Evolutionary conservation across 2,797 vertebrate genomes (phyloP), one percentile per base, ranked within the genome.

Genomic region (Glossophaga mutica): DNA sequence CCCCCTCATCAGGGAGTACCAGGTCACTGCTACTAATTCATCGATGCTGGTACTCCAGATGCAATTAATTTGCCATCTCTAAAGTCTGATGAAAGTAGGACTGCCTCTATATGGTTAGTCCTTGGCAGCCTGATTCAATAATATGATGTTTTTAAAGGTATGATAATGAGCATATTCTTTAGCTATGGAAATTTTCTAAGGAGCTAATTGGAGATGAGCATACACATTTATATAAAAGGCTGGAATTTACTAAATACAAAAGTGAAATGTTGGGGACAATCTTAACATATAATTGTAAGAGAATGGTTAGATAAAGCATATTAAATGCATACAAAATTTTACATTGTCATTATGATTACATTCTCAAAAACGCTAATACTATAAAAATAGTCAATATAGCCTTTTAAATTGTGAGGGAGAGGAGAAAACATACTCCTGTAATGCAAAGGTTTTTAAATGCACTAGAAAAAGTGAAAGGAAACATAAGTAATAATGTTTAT

Each of bases 401-500:
- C 68, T 92, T 37, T 71, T 77, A 90, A 94, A 55, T 48, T 92
- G 37, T 52, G 24, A 92, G 32, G 37, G 9, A n/a, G 5, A 26
- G 92, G 11, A 44, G 8, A 59, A 78, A 78, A 73, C 1, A 68
- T 8, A 67, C 3, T 65, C 2, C 14, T 18, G 22, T 52, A 59
- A n/a, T 76, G 26, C 34, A 9, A 91, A 3, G 11, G 16, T 65
- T 78, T 83, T 12, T 22, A 16, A 74, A 59, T 48, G 14, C 16
- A 26, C 16, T n/a, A 89, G 65, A 65, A 88, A 73, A 85, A 78
- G 81, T 48, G 32, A 62, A 79, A 73, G 67, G 19, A 93, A 91
- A 85, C 6, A 86, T 34, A 94, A 59, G 4, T 39, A 77, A 88
- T 70, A 81, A 90, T 39, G 68, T 62, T 97, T 94, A 48, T 59